These are phyloP conservation scores for Festucalex cinctus DNA, from an alignment of 2,113 vertebrate genomes.

Conservation along the genomic window DNA sequence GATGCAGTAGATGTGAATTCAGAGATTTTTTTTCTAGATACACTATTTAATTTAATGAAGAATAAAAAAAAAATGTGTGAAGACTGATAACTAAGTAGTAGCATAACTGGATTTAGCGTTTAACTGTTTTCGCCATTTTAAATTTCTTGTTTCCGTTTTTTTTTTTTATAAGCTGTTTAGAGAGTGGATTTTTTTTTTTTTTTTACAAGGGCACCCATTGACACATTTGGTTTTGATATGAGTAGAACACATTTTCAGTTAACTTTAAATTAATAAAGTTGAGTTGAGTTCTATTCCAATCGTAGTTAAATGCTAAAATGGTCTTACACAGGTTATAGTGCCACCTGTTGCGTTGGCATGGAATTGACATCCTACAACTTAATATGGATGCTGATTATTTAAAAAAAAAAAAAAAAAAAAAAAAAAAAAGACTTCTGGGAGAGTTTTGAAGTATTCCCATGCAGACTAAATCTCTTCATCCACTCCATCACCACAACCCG, in stretches of 20 bases:
- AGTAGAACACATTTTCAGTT: background rate
- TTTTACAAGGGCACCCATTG: too few relatives aligned
- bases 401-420: background rate
- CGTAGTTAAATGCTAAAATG: background rate
- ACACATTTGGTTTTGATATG: too few relatives aligned
- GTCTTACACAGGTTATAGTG: background rate
- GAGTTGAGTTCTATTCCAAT: background rate
- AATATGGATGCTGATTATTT: background rate
- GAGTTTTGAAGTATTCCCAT: background rate
- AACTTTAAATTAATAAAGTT: too few relatives aligned
- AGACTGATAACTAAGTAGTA: too few relatives aligned
- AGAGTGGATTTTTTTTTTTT: too few relatives aligned
- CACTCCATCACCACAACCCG: conserved; percentile 55
- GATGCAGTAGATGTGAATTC: too few relatives aligned
- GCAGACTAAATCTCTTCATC: conserved; percentile 45
- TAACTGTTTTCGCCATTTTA: too few relatives aligned
- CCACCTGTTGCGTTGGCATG: background rate
- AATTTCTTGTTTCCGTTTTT: too few relatives aligned
- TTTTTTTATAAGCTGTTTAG: too few relatives aligned
- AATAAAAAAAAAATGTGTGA: too few relatives aligned
- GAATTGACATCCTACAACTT: background rate
- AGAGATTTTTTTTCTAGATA: background rate
- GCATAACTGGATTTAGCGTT: too few relatives aligned
- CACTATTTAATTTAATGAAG: background rate
- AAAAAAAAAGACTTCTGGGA: background rate